Percentiles rank a stretch among this genome's conserved stretches.
These are phyloP conservation scores for Brachystomella parvula DNA, from an alignment of 1,140 invertebrate genomes.

Conservation along the genomic window DNA sequence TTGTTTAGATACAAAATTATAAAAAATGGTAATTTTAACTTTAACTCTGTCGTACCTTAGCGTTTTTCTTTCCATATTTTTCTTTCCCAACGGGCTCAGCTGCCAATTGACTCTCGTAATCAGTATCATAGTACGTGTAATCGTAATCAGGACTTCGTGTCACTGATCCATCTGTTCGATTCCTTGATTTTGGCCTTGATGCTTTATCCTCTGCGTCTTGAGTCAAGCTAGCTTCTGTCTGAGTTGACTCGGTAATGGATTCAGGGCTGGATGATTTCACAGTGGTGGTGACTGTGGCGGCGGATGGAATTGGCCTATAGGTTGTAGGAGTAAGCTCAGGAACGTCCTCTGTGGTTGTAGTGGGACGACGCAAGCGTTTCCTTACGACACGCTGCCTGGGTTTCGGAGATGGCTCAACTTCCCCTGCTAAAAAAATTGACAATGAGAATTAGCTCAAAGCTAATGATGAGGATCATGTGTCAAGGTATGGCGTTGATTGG, in stretches of 20 bases:
- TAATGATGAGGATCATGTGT: too few relatives aligned
- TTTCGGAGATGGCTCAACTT: too few relatives aligned
- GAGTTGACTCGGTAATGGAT: too few relatives aligned
- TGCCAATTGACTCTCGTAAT: slow-evolving; percentile 13
- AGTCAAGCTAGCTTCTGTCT: too few relatives aligned
- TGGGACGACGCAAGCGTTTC: background rate
- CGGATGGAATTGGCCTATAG: background rate
- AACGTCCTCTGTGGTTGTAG: slow-evolving; percentile 2
- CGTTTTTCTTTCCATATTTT: slow-evolving; percentile 17
- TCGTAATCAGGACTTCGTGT: slow-evolving; percentile 37
- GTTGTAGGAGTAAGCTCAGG: background rate
- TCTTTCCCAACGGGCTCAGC: slow-evolving; percentile 5
- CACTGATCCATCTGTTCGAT: background rate
- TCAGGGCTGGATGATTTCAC: too few relatives aligned
- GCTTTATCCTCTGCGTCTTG: too few relatives aligned
- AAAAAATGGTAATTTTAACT: background rate
- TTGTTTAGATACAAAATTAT: background rate
- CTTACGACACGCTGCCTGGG: background rate
- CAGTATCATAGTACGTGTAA: slow-evolving; percentile 35
- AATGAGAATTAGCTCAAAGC: too few relatives aligned
- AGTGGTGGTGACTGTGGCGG: too few relatives aligned
- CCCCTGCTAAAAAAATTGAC: too few relatives aligned
- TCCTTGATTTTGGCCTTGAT: background rate
- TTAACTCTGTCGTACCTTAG: background rate
- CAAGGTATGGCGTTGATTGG: too few relatives aligned